Base-by-base conservation (phyloP, 2,797 vertebrate species). In the Takifugu ocellatus region DNA sequence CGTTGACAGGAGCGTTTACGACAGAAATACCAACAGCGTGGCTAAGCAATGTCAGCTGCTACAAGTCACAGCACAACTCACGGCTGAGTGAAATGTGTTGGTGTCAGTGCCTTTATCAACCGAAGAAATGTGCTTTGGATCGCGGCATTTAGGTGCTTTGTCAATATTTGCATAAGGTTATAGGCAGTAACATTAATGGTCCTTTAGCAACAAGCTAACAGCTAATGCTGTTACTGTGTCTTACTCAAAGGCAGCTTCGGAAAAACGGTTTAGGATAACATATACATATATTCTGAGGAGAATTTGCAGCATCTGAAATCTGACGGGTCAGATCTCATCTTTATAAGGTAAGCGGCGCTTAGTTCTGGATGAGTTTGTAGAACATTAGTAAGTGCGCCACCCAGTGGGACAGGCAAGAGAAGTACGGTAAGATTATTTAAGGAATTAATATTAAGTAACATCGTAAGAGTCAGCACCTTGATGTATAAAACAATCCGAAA, bases 121-220 rank as follows among this genome's bases (percentile, higher is more conserved):
- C 14, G 8, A 21, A 3, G 29, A 56, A 14, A 54, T 25, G 25
- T 46, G 49, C 42, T 46, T 57, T 33, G 46, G n/a, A 33, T 43
- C 8, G 50, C 49, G 26, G 49, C 45, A 24, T 4, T 25, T 11
- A 25, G 15, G 12, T 5, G 6, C 8, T 25, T 12, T 39, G 1
- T 42, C 49, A 1, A 9, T 9, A 21, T 58, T 27, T 25, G 5
- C 2, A 12, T 17, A 26, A 7, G 36, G 46, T 46, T 55, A 39
- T 21, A 46, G 44, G 43, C 54, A 21, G n/a, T 47, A 46, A 56
- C 47, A 21, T 17, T 21, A 59, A 58, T 43, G 25, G 15, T 14
- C 51, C 42, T 61, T 68, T 68, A 67, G 66, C 70, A 12, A 5
- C 6, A n/a, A 72, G 87, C 85, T 87, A 86, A 56, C 75, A 2